Evolutionary conservation across 2,888 invertebrate genomes (phyloP).

Genomic region (Aquatica leii): DNA sequence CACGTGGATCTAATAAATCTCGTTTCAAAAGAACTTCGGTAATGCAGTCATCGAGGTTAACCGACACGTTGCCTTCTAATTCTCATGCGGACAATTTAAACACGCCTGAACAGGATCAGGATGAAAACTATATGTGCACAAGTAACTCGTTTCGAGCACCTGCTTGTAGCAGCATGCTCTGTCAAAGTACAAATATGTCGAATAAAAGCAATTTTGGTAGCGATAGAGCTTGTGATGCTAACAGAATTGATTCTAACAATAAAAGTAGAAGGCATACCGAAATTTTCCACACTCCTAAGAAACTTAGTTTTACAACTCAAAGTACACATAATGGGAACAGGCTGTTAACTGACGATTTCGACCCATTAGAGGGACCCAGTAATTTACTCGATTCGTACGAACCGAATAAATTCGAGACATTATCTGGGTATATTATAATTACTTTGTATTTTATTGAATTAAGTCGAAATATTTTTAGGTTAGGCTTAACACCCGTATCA

Average conservation of each 20-base stretch:
- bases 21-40: not conserved
- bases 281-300: not conserved
- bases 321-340: not conserved
- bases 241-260: not conserved
- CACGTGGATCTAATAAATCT: constrained; percentile 15
- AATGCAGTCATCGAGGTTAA: not conserved
- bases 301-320: not conserved
- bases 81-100: not conserved
- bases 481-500: constrained; percentile 10
- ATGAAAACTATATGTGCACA: not conserved
- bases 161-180: not conserved
- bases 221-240: too few species aligned
- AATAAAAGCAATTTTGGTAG: too few species aligned
- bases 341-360: constrained; percentile 13
- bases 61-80: not conserved
- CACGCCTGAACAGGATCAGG: not conserved
- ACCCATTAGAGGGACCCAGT: constrained; percentile 41
- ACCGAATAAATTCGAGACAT: constrained; percentile 6
- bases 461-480: not conserved
- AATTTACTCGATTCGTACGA: constrained; percentile 24
- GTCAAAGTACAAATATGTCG: not conserved
- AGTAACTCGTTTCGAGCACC: not conserved
- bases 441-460: not conserved
- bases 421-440: constrained; percentile 1
- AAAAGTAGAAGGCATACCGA: not conserved